Base-by-base conservation (phyloP, 2,113 vertebrate species). In the Mungos mungo region DNA sequence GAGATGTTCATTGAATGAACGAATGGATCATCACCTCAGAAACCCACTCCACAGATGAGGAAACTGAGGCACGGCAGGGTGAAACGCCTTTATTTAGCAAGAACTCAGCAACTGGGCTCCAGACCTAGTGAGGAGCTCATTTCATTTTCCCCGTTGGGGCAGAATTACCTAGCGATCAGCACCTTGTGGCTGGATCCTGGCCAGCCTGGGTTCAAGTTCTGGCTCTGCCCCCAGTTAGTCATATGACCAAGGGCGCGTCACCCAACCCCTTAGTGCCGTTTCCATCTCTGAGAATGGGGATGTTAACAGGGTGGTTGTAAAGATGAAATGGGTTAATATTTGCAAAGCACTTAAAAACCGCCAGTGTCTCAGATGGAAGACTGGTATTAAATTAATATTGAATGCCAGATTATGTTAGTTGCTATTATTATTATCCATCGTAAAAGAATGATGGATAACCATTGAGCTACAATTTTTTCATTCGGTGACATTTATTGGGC, bases 401-500 rank as follows among this genome's bases (percentile, higher is more conserved):
- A 94, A n/a, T 52, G 90, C 69, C 60, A 71, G 95, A 87, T 88
- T 95, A 76, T 82, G 33, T 79, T 45, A 77, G 81, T 69, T 83
- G 69, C 69, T 23, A 60, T 74, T 81, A 35, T 50, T 35, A 84
- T 86, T 35, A 94, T n/a, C 85, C 13, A 68, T 66, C 15, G 63
- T 90, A 71, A 87, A 96, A 97, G 74, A 41, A 54, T 71, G 69
- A 85, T 0, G 11, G 50, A 80, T 57, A 35, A 52, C 23, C 52
- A 27, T 29, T 76, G 41, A 82, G 60, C 90, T 52, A 54, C 9
- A 23, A 33, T 83, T 65, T 81, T 95, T 81, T 63, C 72, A 31
- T 85, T n/a, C 83, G 90, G 74, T 90, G 95, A 95, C 86, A 82
- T 90, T 87, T 90, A 90, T 18, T 47, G 81, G 63, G 81, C 60